Percentiles rank a stretch among this genome's conserved stretches.
phyloP scores from a whole-genome alignment of 2,888 invertebrate genomes.

The Trachelus troglodyta region DNA sequence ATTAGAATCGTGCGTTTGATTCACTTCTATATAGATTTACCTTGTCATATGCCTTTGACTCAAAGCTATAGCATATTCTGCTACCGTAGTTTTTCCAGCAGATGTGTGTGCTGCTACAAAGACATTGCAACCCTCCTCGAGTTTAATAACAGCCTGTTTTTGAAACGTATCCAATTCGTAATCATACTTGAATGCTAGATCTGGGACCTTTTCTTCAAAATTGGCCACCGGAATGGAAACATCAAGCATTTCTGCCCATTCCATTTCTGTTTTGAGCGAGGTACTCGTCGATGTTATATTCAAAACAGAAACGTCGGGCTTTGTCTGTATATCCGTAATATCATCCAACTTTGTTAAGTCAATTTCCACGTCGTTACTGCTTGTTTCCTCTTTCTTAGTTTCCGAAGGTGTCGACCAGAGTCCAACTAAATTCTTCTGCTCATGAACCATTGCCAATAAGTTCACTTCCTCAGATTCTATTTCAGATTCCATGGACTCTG shows the following conservation, averaged over 20 bases:
- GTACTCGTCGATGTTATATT: constrained; percentile 73
- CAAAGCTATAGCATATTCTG: constrained; percentile 98
- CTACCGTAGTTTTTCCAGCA: constrained; percentile 98
- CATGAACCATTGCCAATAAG: constrained; percentile 73
- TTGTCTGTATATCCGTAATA: constrained; percentile 53
- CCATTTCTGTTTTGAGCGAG: constrained; percentile 65
- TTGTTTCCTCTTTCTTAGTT: neutral
- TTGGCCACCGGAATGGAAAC: constrained; percentile 83
- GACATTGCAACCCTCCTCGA: constrained; percentile 94
- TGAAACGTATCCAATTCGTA: constrained; percentile 98
- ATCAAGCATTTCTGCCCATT: constrained; percentile 92
- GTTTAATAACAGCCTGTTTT: constrained; percentile 93
- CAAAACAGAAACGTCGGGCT: constrained; percentile 71
- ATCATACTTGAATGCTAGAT: constrained; percentile 85
- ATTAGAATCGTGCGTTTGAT: neutral
- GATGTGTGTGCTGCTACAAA: constrained; percentile 99
- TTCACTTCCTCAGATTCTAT: constrained; percentile 66
- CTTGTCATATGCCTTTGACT: constrained; percentile 91
- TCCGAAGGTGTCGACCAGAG: constrained; percentile 43
- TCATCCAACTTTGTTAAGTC: constrained; percentile 43
- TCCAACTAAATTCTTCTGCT: constrained; percentile 72
- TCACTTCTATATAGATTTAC: constrained; percentile 60
- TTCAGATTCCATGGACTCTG: constrained; percentile 34
- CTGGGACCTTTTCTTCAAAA: constrained; percentile 83
- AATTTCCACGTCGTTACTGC: neutral